Conservation (phyloP, 2,888 invertebrate genomes). For the Punctoribates punctum region DNA sequence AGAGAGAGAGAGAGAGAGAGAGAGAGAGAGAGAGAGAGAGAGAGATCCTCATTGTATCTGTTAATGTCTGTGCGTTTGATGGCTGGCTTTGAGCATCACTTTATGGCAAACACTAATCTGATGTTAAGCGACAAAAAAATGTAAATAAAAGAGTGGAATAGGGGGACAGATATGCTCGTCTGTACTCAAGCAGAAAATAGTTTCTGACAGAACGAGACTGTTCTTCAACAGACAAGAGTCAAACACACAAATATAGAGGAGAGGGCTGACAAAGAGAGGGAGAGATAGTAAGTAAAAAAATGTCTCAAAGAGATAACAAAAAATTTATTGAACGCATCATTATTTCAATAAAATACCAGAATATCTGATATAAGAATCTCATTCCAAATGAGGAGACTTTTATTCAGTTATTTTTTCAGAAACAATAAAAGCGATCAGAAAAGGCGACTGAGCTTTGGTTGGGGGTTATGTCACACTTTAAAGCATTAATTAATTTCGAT, state of each 20-base stretch:
- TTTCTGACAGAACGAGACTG: background rate
- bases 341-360: background rate
- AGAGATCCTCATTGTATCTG: background rate
- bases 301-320: background rate
- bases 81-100: background rate
- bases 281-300: background rate
- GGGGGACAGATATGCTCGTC: constrained; percentile 9
- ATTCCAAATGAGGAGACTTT: too few relatives aligned
- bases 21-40: too few relatives aligned
- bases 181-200: background rate
- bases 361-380: too few relatives aligned
- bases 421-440: too few relatives aligned
- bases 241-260: too few relatives aligned
- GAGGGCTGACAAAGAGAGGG: background rate
- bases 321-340: constrained; percentile 9
- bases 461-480: too few relatives aligned
- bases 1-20: too few relatives aligned
- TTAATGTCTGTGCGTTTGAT: background rate
- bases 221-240: too few relatives aligned
- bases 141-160: background rate
- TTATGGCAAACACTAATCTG: constrained; percentile 12
- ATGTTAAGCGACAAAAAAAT: background rate
- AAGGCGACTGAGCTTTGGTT: too few relatives aligned
- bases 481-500: too few relatives aligned
- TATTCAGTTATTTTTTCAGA: too few relatives aligned